Conservation (phyloP, 1,140 invertebrate genomes). For the Drosophila sucinea region DNA sequence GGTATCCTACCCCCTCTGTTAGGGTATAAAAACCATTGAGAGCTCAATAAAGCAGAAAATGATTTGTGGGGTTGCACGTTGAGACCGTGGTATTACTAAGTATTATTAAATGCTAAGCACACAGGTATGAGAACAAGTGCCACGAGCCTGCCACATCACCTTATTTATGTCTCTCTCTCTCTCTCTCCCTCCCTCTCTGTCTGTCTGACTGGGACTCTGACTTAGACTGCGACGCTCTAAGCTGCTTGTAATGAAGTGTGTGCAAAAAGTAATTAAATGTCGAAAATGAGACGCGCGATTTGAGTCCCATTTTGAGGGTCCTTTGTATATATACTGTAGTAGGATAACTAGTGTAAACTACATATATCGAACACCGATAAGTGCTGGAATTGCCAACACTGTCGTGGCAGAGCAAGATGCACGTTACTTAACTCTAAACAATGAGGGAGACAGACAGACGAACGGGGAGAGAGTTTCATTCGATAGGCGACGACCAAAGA, state of each 20-base stretch:
- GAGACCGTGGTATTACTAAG: conserved; percentile 30
- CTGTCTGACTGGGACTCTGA: conserved; percentile 23
- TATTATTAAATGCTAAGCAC: conserved; percentile 48
- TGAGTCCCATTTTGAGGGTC: conserved; percentile 42
- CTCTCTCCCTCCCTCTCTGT: conserved; percentile 4
- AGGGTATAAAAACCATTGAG: conserved; percentile 31
- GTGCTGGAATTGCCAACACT: no score
- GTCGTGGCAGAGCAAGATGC: no score
- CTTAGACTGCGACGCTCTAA: conserved; percentile 37
- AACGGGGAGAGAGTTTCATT: no score
- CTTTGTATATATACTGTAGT: conserved; percentile 8
- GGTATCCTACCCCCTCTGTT: background rate
- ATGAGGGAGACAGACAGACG: no score
- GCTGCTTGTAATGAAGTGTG: conserved; percentile 72
- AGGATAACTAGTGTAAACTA: no score
- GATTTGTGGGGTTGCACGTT: conserved; percentile 38
- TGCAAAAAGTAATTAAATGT: conserved; percentile 75
- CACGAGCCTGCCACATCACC: conserved; percentile 16
- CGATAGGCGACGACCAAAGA: no score
- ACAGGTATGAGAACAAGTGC: conserved; percentile 3
- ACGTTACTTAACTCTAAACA: no score
- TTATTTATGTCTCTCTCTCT: conserved; percentile 11
- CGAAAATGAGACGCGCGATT: conserved; percentile 71
- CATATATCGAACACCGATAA: no score
- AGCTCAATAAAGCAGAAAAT: conserved; percentile 67